Evolutionary conservation across 2,888 invertebrate genomes (phyloP).

Genomic region (Drosophila multiciliata): DNA sequence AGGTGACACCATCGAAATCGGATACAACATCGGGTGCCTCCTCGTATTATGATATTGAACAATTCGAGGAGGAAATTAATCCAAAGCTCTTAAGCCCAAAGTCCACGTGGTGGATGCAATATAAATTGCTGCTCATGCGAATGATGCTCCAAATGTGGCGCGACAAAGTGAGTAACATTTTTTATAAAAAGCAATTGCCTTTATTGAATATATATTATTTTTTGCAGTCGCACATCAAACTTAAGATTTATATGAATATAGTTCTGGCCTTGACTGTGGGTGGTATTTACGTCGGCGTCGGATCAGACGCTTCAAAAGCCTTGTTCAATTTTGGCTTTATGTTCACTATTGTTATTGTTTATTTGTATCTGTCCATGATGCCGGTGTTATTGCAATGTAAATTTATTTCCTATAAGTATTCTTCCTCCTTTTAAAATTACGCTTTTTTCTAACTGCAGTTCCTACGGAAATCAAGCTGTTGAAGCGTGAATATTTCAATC

Average conservation of each 20-base stretch:
- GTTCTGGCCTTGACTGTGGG: constrained; percentile 90
- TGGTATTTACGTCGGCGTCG: constrained; percentile 89
- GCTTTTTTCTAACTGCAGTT: constrained; percentile 86
- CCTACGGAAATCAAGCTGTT: constrained; percentile 91
- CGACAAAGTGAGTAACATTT: constrained; percentile 87
- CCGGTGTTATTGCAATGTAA: constrained; percentile 92
- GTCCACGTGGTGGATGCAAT: constrained; percentile 89
- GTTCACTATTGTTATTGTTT: constrained; percentile 91
- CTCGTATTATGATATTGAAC: constrained; percentile 73
- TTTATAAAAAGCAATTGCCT: too few relatives aligned
- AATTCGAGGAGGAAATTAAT: constrained; percentile 84
- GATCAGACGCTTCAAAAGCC: constrained; percentile 92
- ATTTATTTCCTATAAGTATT: constrained; percentile 75
- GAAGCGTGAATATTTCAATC: constrained; percentile 92
- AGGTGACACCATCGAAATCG: constrained; percentile 72
- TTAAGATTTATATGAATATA: constrained; percentile 89
- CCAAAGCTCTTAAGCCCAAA: constrained; percentile 86
- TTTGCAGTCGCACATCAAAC: constrained; percentile 88
- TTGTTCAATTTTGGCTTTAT: constrained; percentile 94
- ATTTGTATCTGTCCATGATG: constrained; percentile 93
- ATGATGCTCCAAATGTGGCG: constrained; percentile 91
- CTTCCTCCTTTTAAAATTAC: not conserved
- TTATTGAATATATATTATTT: not conserved
- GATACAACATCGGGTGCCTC: constrained; percentile 82
- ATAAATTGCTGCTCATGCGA: constrained; percentile 88